Evolutionary conservation across 2,113 vertebrate genomes (phyloP).

Genomic region (Hemibagrus wyckioides): DNA sequence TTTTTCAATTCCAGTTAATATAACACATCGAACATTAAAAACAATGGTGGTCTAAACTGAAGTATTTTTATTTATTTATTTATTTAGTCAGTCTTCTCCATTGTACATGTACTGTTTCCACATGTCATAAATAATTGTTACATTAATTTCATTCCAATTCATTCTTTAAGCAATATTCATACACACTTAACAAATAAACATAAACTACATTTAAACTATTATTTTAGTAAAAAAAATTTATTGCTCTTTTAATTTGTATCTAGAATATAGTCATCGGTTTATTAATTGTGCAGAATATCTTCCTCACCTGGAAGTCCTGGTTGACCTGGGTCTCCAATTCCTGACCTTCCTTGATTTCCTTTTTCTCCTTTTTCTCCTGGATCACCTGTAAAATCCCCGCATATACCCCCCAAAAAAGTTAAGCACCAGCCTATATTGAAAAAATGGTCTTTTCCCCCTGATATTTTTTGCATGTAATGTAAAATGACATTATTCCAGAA

Average conservation of each 20-base stretch:
- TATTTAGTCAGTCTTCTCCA: neutral
- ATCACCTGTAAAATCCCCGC: conserved; percentile 78
- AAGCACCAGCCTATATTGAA: neutral
- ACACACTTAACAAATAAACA: neutral
- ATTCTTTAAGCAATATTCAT: neutral
- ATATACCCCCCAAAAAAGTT: neutral
- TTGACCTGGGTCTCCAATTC: conserved; percentile 81
- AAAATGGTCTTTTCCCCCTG: neutral
- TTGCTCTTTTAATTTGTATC: no score
- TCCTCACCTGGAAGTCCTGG: conserved; percentile 86
- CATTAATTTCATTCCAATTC: neutral
- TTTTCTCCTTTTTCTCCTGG: conserved; percentile 84
- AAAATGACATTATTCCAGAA: neutral
- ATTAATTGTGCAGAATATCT: neutral
- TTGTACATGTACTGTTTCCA: neutral
- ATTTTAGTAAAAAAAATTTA: neutral
- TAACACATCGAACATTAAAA: neutral
- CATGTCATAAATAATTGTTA: neutral
- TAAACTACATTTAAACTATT: neutral
- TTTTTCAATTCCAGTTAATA: neutral
- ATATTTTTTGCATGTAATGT: neutral
- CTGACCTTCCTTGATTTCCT: conserved; percentile 81
- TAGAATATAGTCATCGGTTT: neutral
- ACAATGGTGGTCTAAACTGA: neutral
- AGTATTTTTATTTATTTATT: neutral